Base-by-base conservation (phyloP, 2,888 invertebrate species). In the Empis stercorea region DNA sequence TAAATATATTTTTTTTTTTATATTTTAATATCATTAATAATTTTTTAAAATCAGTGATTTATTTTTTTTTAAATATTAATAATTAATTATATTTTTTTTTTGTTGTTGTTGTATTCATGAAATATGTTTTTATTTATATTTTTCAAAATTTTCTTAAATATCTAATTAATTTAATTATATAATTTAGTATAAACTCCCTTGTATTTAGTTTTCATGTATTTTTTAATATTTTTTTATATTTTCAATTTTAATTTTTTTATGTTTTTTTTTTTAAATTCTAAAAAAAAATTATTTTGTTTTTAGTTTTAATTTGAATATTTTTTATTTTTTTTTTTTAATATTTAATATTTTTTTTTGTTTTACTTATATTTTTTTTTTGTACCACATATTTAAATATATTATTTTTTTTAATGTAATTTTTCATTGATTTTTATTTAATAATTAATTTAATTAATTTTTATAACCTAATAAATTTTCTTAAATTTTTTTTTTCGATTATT, bases 141-240 rank as follows among this genome's bases (percentile, higher is more conserved):
- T 13, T 34, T 34, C 13, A 34, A 34, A 34, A n/a, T n/a, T n/a
- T 34, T 34, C 34, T 34, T 34, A 34, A 34, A 34, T 48, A 48
- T 50, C 41, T 47, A 52, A 48, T 38, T 40, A 34, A 47, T 46
- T 51, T 49, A 17, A 45, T n/a, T n/a, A n/a, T 45, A 57, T 55
- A 56, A 52, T 58, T 58, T 63, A 65, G 61, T 60, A 62, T 66
- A 60, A 65, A 64, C 65, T 66, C 66, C 66, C 66, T 66, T 66
- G 66, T 66, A 66, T 66, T 62, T 59, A 64, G 64, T 66, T 66
- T 64, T 59, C 61, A 60, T 62, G 57, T 55, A 63, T 65, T 63
- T 60, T 52, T 48, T 51, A 44, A 48, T 47, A 45, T 44, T 17
- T 48, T 49, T 48, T 51, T 60, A 60, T 57, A 59, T 51, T 56